Percentiles rank a stretch among this genome's conserved stretches.
Conservation (phyloP, 2,888 invertebrate genomes). For the Scaptomyza parva region DNA sequence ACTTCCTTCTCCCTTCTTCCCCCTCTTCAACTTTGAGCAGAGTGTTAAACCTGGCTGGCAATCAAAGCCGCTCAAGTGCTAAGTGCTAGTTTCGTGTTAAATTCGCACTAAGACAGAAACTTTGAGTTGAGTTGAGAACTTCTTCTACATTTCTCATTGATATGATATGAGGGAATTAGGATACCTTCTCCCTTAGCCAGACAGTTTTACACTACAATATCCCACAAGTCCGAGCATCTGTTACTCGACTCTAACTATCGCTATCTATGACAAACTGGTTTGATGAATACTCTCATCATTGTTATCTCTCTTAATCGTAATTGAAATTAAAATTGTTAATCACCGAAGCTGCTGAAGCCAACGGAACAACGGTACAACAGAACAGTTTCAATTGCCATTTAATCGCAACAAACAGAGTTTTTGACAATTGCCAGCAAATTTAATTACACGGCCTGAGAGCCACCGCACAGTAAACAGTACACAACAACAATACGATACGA, state of each 20-base stretch:
- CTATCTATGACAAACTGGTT: no score
- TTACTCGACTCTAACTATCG: no score
- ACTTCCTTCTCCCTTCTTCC: no score
- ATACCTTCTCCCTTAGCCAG: no score
- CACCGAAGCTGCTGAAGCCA: constrained; percentile 17
- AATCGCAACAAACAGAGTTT: constrained; percentile 17
- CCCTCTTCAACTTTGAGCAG: background rate
- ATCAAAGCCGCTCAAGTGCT: background rate
- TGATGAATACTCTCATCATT: no score
- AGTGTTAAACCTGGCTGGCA: background rate
- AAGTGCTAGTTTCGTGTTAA: background rate
- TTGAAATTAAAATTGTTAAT: constrained; percentile 36
- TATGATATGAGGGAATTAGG: no score
- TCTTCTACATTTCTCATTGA: no score
- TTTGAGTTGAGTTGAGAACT: background rate
- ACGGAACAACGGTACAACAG: no score
- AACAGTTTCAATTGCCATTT: constrained; percentile 21
- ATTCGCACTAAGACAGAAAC: background rate
- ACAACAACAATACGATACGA: background rate
- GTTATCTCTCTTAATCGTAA: background rate
- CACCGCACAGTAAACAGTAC: constrained; percentile 16
- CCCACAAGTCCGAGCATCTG: no score
- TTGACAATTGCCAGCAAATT: constrained; percentile 40
- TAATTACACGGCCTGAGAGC: constrained; percentile 39
- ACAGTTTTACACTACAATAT: no score